phyloP scores from a whole-genome alignment of 2,888 invertebrate genomes.

The Rhagophthalmus giganteus region DNA sequence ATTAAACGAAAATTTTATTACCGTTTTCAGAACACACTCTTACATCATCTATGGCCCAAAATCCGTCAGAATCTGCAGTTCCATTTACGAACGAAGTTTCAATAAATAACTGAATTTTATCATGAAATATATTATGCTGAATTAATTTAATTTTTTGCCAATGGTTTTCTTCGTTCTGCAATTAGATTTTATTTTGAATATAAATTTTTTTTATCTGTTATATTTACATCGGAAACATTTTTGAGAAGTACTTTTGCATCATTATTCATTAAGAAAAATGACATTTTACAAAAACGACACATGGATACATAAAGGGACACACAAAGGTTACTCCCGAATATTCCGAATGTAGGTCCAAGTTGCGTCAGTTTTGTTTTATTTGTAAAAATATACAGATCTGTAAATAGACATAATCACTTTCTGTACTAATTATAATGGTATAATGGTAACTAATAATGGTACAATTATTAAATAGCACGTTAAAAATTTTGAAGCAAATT shows the following conservation, averaged over 20 bases:
- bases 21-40: constrained; percentile 49
- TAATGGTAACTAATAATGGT: background rate
- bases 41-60: constrained; percentile 50
- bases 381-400: constrained; percentile 48
- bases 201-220: constrained; percentile 10
- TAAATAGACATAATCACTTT: constrained; percentile 24
- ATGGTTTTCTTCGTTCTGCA: constrained; percentile 22
- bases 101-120: constrained; percentile 45
- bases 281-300: constrained; percentile 45
- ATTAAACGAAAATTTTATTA: too few species aligned
- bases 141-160: constrained; percentile 48
- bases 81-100: constrained; percentile 43
- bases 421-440: background rate
- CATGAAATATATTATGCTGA: constrained; percentile 41
- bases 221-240: constrained; percentile 16
- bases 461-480: too few species aligned
- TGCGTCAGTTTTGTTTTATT: constrained; percentile 42
- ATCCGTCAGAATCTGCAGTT: constrained; percentile 34
- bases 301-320: constrained; percentile 45
- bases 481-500: too few species aligned
- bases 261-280: constrained; percentile 42
- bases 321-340: constrained; percentile 44
- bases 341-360: constrained; percentile 44
- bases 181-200: background rate
- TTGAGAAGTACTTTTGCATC: constrained; percentile 28